phyloP scores from a whole-genome alignment of 2,888 invertebrate species.

The Drosophila barbarae region DNA sequence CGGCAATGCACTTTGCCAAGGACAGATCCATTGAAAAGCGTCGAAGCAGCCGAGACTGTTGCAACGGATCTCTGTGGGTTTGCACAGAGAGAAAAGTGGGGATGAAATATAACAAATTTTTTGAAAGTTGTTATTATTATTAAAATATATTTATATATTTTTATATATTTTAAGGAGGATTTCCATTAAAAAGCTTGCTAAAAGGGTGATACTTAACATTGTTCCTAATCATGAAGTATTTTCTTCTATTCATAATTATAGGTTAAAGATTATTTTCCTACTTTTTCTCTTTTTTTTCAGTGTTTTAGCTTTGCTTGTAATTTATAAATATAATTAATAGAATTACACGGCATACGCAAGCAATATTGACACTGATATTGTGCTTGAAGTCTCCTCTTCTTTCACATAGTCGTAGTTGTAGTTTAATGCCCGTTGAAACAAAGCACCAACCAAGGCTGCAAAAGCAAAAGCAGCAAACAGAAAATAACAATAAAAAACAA shows the following conservation, averaged over 20 bases:
- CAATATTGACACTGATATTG: constrained; percentile 75
- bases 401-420: constrained; percentile 37
- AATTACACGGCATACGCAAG: constrained; percentile 59
- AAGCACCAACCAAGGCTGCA: constrained; percentile 66
- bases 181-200: not conserved
- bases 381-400: constrained; percentile 34
- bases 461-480: constrained; percentile 32
- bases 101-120: accelerated
- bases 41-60: constrained; percentile 24
- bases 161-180: not conserved
- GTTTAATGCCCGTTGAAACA: constrained; percentile 72
- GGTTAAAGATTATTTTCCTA: no score
- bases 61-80: constrained; percentile 28
- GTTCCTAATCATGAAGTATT: not conserved
- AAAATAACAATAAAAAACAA: not conserved
- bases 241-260: not conserved
- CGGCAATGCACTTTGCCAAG: constrained; percentile 79
- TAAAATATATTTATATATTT: not conserved
- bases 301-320: constrained; percentile 25
- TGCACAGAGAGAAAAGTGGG: constrained; percentile 20
- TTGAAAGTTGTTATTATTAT: accelerated
- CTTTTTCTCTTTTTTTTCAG: not conserved
- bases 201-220: no score
- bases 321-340: constrained; percentile 55
- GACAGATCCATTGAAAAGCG: constrained; percentile 78